These are phyloP conservation scores for Thunnus albacares DNA, from an alignment of 2,797 vertebrate genomes.

Conservation along the genomic window DNA sequence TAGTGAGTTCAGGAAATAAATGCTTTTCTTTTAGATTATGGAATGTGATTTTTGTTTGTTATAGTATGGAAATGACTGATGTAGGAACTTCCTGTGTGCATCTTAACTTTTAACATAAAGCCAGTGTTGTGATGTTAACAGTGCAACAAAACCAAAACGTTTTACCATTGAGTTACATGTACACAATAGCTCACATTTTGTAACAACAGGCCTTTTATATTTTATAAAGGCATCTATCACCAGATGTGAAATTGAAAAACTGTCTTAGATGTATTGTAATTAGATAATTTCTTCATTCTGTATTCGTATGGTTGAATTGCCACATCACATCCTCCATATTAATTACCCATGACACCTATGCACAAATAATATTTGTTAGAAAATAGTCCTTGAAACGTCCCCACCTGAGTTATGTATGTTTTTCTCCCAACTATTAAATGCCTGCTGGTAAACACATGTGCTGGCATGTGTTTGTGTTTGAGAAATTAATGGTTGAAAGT, in stretches of 20 bases:
- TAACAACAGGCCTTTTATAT: no score
- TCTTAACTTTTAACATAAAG: background rate
- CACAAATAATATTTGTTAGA: background rate
- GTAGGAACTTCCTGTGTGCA: background rate
- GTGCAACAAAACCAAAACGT: background rate
- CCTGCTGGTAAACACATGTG: constrained; percentile 1
- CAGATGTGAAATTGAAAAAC: constrained; percentile 7
- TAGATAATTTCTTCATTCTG: background rate
- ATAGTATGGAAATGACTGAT: background rate
- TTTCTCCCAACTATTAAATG: constrained; percentile 5
- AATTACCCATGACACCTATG: background rate
- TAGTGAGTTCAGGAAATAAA: background rate
- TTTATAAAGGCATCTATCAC: background rate
- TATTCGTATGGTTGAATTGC: background rate
- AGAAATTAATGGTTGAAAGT: constrained; percentile 7
- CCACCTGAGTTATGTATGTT: background rate
- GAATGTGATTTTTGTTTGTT: background rate
- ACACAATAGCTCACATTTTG: no score
- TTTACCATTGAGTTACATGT: no score
- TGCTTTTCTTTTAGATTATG: no score
- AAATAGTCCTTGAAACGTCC: background rate
- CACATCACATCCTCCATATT: background rate
- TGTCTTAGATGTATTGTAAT: background rate
- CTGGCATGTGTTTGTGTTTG: background rate
- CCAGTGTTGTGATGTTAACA: background rate